Base-by-base conservation (phyloP, 2,797 vertebrate species). In the Lagorchestes hirsutus region DNA sequence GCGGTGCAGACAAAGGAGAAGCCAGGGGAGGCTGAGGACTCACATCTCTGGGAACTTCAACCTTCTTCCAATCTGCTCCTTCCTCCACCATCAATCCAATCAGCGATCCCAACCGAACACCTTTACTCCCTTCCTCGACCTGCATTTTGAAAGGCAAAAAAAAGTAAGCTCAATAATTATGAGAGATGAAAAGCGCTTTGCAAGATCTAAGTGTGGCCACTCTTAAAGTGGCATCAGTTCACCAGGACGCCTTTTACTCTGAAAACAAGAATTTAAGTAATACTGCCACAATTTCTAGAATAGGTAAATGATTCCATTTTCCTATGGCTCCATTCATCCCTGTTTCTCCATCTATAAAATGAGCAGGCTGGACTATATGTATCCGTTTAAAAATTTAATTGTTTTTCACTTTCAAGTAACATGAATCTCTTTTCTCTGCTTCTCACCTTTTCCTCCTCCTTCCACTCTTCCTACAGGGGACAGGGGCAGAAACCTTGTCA, bases 51-150 rank as follows among this genome's bases (percentile, higher is more conserved):
- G 99, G 99, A 74, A 99, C 98, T 97, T 99, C 99, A 97, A 99
- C 99, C 91, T 99, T 98, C 96, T 99, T 99, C 99, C 99, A 99
- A 98, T 99, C 99, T 98, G 99, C 98, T 90, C 99, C 99, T 99
- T 99, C 99, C 97, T 99, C 99, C 96, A 99, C 99, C 98, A 99
- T 99, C 95, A 99, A 98, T 93, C 99, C 99, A 54, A 99, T 99
- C 82, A 99, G 98, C 0, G 99, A 99, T 40, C 99, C 99, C 92
- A 99, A 98, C 14, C 96, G 99, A 31, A 99, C 98, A 1, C 99
- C 99, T 96, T 99, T 99, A 98, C 99, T 99, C 95, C 99, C 99
- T 98, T 99, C 99, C 95, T 99, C 99, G 95, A 99, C 98, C 99
- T 99, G 97, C 50, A 96, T 97, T 97, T 92, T 92, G 59, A 97